Percentiles rank a stretch among this genome's conserved stretches.
These are phyloP conservation scores for Tragelaphus oryx DNA, from an alignment of 2,797 vertebrate genomes.

Conservation along the genomic window DNA sequence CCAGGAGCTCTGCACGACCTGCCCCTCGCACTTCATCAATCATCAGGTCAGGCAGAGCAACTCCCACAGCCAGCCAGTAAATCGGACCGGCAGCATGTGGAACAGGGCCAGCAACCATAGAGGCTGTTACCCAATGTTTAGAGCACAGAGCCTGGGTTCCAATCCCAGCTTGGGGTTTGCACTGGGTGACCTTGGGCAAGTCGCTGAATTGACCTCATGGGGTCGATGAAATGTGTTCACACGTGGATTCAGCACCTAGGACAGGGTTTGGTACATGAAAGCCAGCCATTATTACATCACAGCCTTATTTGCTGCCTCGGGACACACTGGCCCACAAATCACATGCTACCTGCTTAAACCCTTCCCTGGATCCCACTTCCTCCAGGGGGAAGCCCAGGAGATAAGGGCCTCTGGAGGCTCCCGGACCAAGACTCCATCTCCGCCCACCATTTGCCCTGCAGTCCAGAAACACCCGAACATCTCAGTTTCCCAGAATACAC, in stretches of 20 bases:
- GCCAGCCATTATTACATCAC: too few species aligned
- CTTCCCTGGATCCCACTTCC: not conserved
- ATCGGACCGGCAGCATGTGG: rapidly evolving
- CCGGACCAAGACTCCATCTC: not conserved
- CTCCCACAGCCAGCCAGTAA: not conserved
- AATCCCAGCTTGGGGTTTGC: not conserved
- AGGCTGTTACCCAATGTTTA: not conserved
- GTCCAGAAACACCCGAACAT: not conserved
- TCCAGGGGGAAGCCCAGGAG: not conserved
- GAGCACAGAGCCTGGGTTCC: not conserved
- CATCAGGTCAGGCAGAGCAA: not conserved
- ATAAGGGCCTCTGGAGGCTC: not conserved
- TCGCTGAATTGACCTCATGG: not conserved
- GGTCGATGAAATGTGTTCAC: not conserved
- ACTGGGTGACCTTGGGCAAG: not conserved
- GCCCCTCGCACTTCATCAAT: not conserved
- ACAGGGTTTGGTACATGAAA: not conserved
- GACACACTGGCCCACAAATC: not conserved
- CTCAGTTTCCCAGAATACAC: not conserved
- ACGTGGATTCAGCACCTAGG: not conserved
- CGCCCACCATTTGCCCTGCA: not conserved
- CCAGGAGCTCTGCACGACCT: not conserved
- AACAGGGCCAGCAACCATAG: too few species aligned
- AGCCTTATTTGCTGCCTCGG: not conserved
- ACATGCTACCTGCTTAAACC: not conserved